These are phyloP conservation scores for Ondatra zibethicus DNA, from an alignment of 2,113 vertebrate genomes.

Conservation along the genomic window DNA sequence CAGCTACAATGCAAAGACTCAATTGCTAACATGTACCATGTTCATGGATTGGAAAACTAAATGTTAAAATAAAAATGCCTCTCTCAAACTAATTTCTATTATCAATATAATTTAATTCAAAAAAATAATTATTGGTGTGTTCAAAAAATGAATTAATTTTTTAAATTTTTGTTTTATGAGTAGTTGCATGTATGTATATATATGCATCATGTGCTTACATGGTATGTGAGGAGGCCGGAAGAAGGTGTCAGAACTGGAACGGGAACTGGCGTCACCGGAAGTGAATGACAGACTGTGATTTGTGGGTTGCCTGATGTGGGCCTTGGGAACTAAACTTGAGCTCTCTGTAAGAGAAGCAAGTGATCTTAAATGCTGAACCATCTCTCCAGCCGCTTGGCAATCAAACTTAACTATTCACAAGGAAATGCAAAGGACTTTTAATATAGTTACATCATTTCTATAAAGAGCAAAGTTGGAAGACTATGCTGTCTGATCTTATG, in stretches of 20 bases:
- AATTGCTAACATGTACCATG: not conserved
- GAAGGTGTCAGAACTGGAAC: not conserved
- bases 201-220: not conserved
- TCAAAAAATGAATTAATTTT: not conserved
- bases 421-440: not conserved
- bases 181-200: not conserved
- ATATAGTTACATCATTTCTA: not conserved
- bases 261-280: not conserved
- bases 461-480: constrained; percentile 23
- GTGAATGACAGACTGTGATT: not conserved
- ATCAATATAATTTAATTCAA: not conserved
- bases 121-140: not conserved
- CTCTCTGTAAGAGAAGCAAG: not conserved
- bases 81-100: not conserved
- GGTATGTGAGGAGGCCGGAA: not conserved
- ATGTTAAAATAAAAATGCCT: not conserved
- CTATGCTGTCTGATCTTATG: not conserved
- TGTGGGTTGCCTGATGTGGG: not conserved
- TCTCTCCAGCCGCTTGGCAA: not conserved
- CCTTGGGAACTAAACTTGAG: not conserved
- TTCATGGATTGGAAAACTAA: not conserved
- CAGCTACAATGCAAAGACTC: not conserved
- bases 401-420: not conserved
- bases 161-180: not conserved
- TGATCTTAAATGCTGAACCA: not conserved